Evolutionary conservation across 2,797 vertebrate genomes (phyloP).

Genomic region (Myotis findleyi): DNA sequence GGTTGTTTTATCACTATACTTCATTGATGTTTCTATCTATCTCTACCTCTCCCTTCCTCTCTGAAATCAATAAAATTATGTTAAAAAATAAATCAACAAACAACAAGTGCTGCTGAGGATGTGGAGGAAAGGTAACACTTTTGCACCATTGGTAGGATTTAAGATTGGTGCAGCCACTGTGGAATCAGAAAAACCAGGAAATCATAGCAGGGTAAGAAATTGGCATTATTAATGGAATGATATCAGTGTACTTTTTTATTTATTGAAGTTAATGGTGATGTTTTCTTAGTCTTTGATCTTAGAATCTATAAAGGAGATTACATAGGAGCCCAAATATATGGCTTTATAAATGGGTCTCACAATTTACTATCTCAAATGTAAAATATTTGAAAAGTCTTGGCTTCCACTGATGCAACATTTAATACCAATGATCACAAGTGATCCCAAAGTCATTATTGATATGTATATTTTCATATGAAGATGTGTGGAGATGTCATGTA

Average conservation of each 20-base stretch:
- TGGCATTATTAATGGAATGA: neutral
- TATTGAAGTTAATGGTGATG: neutral
- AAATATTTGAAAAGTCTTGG: neutral
- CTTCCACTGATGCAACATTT: neutral
- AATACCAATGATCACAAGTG: conserved; percentile 13
- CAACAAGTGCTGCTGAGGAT: neutral
- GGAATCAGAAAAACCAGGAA: neutral
- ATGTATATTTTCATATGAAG: neutral
- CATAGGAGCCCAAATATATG: neutral
- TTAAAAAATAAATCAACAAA: neutral
- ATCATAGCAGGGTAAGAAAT: neutral
- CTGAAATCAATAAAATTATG: too few species aligned
- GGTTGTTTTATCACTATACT: neutral
- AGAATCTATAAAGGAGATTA: neutral
- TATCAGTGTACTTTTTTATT: neutral
- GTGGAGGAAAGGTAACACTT: neutral
- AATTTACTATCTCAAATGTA: neutral
- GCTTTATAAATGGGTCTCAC: neutral
- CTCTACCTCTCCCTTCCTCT: too few species aligned
- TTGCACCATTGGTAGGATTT: neutral
- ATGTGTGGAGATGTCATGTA: neutral
- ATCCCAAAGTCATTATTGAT: conserved; percentile 19
- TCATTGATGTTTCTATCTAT: too few species aligned
- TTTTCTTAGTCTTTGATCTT: conserved; percentile 11
- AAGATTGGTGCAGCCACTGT: neutral